Base-by-base conservation (phyloP, 2,888 invertebrate species). In the Drosophila rubida region DNA sequence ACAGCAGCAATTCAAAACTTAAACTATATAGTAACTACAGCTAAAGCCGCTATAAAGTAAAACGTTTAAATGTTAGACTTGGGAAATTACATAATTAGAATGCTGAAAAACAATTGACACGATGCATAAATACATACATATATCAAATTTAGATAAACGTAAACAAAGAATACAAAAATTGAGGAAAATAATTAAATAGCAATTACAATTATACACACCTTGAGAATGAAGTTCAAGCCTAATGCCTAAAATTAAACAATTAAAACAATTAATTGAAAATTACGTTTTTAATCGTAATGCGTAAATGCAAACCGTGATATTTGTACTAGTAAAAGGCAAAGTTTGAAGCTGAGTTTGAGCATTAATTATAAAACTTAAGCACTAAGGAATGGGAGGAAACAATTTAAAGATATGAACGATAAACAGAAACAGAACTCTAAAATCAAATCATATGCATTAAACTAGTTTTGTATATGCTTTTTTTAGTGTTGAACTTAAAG, bases 311-410 rank as follows among this genome's bases (percentile, higher is more conserved):
- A 83, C 83, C 90, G 89, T 90, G 89, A 90, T 90, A 90, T 90
- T 90, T 90, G 89, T 89, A 90, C 88, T 90, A 89, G 90, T 89
- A 88, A 87, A 87, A 72, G 79, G 79, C 74, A 76, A 73, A 25
- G 44, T 35, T 35, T 35, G 53, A 60, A 42, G 57, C 61, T 64
- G 25, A 63, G 67, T 78, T 75, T 53, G 67, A 78, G 75, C 62
- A 75, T 75, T 76, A 76, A 75, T 78, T 78, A 53, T 49, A 42
- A 41, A 59, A 64, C 55, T 51, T 64, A 72, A 63, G 19, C 51
- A 53, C 41, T 68, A 65, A 66, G 63, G 59, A 50, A 53, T n/a
- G 41, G 48, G 48, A 32, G 14, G n/a, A 61, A 27, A 13, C 35
- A 22, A 64, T 58, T 32, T 27, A 11, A 53, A 25, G 30, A n/a